These are phyloP conservation scores for Drosophila bifasciata DNA, from an alignment of 1,140 invertebrate genomes.

Conservation along the genomic window DNA sequence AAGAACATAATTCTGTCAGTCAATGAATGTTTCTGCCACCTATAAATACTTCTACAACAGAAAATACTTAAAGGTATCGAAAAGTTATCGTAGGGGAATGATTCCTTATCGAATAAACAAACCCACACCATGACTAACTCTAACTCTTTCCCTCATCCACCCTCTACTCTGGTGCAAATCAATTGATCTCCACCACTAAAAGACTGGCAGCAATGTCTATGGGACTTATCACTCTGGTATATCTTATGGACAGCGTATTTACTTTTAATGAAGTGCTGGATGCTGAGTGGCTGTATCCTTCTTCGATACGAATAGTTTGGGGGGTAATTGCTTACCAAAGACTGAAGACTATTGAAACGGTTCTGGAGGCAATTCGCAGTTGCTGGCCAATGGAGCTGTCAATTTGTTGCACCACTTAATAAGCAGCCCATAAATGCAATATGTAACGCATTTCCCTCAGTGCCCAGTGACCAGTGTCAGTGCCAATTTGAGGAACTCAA, in stretches of 20 bases:
- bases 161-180: too few relatives aligned
- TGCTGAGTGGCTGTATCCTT: constrained; percentile 9
- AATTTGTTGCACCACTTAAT: constrained; percentile 68
- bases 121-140: too few relatives aligned
- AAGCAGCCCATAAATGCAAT: constrained; percentile 56
- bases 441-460: constrained; percentile 65
- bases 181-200: too few relatives aligned
- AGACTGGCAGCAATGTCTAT: constrained; percentile 9
- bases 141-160: too few relatives aligned
- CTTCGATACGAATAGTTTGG: constrained; percentile 38
- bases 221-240: constrained; percentile 44
- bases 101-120: background rate
- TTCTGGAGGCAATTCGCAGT: constrained; percentile 1
- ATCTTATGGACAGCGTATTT: constrained; percentile 69
- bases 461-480: constrained; percentile 42
- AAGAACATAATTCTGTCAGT: too few relatives aligned
- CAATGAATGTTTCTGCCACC: too few relatives aligned
- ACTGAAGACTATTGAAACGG: constrained; percentile 29
- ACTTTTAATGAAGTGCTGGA: constrained; percentile 74
- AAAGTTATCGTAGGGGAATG: too few relatives aligned
- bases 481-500: constrained; percentile 60
- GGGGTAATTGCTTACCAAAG: constrained; percentile 48
- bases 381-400: constrained; percentile 51
- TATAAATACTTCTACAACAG: too few relatives aligned
- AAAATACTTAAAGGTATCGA: too few relatives aligned